Evolutionary conservation across 1,140 invertebrate species (phyloP), one percentile per base, ranked within the genome.

Genomic region (Magallana angulata): DNA sequence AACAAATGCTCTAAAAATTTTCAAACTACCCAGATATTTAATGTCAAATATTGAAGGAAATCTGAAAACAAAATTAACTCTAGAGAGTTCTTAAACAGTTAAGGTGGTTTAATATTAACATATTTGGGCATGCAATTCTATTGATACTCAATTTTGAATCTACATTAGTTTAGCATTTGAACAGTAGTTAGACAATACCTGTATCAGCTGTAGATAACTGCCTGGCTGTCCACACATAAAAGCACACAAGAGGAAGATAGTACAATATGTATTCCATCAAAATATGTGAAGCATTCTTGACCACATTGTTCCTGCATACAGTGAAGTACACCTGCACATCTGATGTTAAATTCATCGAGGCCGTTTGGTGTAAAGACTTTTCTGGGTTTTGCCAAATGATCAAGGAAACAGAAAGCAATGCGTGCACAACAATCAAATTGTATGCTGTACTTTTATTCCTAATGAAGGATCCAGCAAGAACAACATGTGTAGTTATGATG

Each of bases 261-360:
- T n/a, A 57, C 5, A 82, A 11, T 16, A 57, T 16, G 57, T 82
- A 82, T 48, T 82, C 80, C 57, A 58, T 58, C 48, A 82, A 12
- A 56, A 36, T 82, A 24, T 82, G n/a, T 56, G 16, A 14, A 82
- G 12, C 12, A 82, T 18, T 56, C 8, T 1, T 18, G 18, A 82
- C 57, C 48, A 82, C 80, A 48, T 82, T 30, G 57, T 57, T 82
- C 80, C 80, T 82, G 16, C 80, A 82, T 58, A 82, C 14, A 14
- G 80, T 82, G 57, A 82, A 82, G 57, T 82, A 82, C 18, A 82
- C 80, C 14, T 56, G 57, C 14, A 82, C 57, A 58, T 82, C 18
- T 8, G 14, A 56, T n/a, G 48, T 18, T 7, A 58, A 58, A 3
- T n/a, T 58, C 48, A 82, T 82, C 8, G 80, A 57, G 14, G 48